Evolutionary conservation across 2,113 vertebrate genomes (phyloP).

Genomic region (Micronycteris hirsuta): DNA sequence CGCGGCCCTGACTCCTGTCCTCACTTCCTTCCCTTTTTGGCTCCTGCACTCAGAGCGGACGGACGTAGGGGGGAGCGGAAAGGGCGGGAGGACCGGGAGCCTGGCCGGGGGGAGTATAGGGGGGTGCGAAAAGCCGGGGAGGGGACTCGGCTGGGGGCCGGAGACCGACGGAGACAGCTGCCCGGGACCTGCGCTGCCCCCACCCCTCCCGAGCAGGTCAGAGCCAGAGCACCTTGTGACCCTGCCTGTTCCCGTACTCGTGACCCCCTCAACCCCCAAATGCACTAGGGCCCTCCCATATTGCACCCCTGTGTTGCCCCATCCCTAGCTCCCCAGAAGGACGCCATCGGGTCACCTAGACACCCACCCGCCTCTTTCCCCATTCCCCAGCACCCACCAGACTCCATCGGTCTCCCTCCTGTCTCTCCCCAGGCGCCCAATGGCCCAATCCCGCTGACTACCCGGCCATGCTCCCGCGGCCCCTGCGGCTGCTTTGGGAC

Average conservation of each 20-base stretch:
- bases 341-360: not conserved
- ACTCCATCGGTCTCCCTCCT: not conserved
- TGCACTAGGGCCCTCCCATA: not conserved
- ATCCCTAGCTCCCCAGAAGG: not conserved
- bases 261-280: not conserved
- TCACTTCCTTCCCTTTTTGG: slow-evolving; percentile 75
- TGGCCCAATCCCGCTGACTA: slow-evolving; percentile 59
- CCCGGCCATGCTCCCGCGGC: slow-evolving; percentile 70
- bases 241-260: not conserved
- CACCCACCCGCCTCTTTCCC: slow-evolving; percentile 7
- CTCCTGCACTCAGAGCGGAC: slow-evolving; percentile 54
- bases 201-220: slow-evolving; percentile 64
- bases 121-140: slow-evolving; percentile 59
- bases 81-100: slow-evolving; percentile 38
- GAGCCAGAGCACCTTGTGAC: slow-evolving; percentile 37
- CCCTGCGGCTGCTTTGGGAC: slow-evolving; percentile 72
- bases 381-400: not conserved
- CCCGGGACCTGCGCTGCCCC: slow-evolving; percentile 41
- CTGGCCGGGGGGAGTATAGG: not conserved
- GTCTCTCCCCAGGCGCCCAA: slow-evolving; percentile 65
- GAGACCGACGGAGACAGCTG: not conserved
- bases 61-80: slow-evolving; percentile 54
- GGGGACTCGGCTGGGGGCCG: slow-evolving; percentile 20
- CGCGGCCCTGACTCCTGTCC: slow-evolving; percentile 49
- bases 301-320: too few species aligned